Conservation (phyloP, 1,140 invertebrate species). For the Idris sp. region DNA sequence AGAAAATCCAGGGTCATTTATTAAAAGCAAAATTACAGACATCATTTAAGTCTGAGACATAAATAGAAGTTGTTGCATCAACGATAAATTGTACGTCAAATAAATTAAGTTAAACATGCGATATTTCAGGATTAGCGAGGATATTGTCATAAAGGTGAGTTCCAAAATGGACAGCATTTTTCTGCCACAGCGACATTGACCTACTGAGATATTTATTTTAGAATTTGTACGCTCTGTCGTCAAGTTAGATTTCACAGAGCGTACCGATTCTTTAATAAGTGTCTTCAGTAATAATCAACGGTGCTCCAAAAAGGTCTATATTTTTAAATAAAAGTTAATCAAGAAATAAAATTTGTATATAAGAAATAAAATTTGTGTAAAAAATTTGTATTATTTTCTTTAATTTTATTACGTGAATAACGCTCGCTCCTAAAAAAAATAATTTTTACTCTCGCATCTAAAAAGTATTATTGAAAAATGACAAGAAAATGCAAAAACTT, state of each 20-base stretch:
- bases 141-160: constrained; percentile 17
- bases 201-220: constrained; percentile 77
- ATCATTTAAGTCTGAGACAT: constrained; percentile 9
- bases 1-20: constrained; percentile 11
- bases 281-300: constrained; percentile 70
- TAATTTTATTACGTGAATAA: too few species aligned
- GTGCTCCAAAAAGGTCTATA: too few species aligned
- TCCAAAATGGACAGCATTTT: too few species aligned
- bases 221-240: constrained; percentile 79
- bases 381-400: too few species aligned
- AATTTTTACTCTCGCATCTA: constrained; percentile 15
- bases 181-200: constrained; percentile 21
- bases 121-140: constrained; percentile 44
- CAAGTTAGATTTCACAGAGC: constrained; percentile 75
- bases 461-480: constrained; percentile 29
- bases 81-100: constrained; percentile 22
- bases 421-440: too few species aligned
- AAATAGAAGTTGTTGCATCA: constrained; percentile 18
- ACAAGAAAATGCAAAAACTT: constrained; percentile 19
- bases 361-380: too few species aligned
- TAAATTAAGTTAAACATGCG: constrained; percentile 9
- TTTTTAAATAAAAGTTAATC: too few species aligned
- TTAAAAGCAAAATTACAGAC: constrained; percentile 13
- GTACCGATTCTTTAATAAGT: constrained; percentile 78
- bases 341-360: too few species aligned